Percentiles rank a stretch among this genome's conserved stretches.
Evolutionary conservation across 2,113 vertebrate species (phyloP).

Genomic region (Pangasianodon gigas): DNA sequence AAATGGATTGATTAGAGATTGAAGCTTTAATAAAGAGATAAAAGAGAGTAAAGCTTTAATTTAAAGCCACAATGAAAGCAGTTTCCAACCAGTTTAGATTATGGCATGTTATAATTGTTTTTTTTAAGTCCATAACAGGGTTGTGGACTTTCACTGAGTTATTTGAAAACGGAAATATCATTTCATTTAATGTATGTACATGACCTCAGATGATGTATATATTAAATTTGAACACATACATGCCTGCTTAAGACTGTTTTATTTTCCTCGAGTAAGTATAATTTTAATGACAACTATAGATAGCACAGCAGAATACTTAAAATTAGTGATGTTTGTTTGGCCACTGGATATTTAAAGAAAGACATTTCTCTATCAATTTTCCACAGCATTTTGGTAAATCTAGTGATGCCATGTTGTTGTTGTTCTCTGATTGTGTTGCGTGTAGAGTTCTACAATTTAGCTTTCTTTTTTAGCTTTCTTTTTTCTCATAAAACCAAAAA

Average conservation of each 20-base stretch:
- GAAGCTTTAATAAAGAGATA: not conserved
- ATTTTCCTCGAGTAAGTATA: not conserved
- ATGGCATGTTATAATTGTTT: not conserved
- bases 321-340: not conserved
- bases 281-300: not conserved
- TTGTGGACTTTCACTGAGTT: not conserved
- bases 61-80: not conserved
- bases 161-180: not conserved
- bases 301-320: not conserved
- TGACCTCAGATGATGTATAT: not conserved
- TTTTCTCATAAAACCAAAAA: not conserved
- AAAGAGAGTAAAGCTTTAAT: not conserved
- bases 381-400: not conserved
- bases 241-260: not conserved
- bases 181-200: slow-evolving; percentile 8
- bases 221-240: not conserved
- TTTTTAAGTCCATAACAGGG: not conserved
- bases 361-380: not conserved
- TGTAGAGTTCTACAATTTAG: not conserved
- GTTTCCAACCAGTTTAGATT: not conserved
- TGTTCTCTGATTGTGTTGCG: not conserved
- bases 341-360: not conserved
- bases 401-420: not conserved
- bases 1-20: not conserved
- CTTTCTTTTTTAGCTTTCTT: not conserved